Evolutionary conservation across 2,888 invertebrate genomes (phyloP), one percentile per base, ranked within the genome.

Genomic region (Epinotia demarniana): DNA sequence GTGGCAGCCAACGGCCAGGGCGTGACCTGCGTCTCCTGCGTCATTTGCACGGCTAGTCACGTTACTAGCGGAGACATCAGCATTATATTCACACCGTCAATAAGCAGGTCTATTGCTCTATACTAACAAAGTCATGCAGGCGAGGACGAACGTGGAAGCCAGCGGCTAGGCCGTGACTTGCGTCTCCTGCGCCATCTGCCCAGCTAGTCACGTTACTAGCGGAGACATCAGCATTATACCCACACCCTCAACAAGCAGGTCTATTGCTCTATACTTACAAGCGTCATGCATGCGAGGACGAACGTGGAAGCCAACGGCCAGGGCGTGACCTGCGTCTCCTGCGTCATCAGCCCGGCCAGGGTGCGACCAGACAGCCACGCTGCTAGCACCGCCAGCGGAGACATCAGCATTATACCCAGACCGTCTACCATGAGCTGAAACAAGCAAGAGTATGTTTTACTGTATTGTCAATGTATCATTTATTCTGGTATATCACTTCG

Each of bases 281-380:
- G 88, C 0, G 94, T 94, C 92, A 93, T 93, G 73, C 93, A 94
- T 27, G 93, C 92, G 16, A 93, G 82, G 0, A 94, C 92, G 58
- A 94, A 94, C 1, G 93, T 93, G 0, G 93, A 93, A 1, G 93
- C 92, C 6, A 93, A 81, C 0, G 94, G 93, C 94, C 94, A 94
- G 0, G 92, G 92, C 0, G 92, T 89, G 49, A 87, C 79, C 63
- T 87, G 88, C 19, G 78, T 83, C 58, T 92, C 91, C 70, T 92
- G 92, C 2, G 87, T 86, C 90, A 93, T 92, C 9, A 94, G 86
- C 0, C 92, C 90, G 0, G 92, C 89, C 23, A 94, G 84, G 0
- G 93, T 93, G 6, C 91, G 86, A 0, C 93, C 93, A 0, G 93
- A 90, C 2, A 94, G 82, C 90, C 93, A 93, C 0, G 93, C 93